Percentiles rank a stretch among this genome's conserved stretches.
Evolutionary conservation across 2,113 vertebrate genomes (phyloP).

Genomic region (Ondatra zibethicus): DNA sequence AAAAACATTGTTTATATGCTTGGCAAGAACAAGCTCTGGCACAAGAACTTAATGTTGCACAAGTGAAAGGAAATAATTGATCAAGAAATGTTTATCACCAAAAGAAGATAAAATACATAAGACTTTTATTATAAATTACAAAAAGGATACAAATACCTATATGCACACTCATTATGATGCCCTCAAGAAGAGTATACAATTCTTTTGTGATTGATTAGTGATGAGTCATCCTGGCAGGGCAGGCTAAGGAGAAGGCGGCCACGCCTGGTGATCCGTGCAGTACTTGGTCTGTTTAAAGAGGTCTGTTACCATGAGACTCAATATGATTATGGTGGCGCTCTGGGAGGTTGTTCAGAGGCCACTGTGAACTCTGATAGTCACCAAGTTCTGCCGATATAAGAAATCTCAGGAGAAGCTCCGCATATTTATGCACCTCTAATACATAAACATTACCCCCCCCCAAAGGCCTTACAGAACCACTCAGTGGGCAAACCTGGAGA

Average conservation of each 20-base stretch:
- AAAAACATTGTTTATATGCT: too few species aligned
- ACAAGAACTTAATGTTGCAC: too few species aligned
- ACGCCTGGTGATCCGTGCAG: neutral
- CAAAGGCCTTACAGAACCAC: neutral
- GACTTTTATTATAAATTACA: too few species aligned
- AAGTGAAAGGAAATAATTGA: too few species aligned
- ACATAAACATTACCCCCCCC: neutral
- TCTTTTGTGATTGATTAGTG: conserved; percentile 58
- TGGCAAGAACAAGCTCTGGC: too few species aligned
- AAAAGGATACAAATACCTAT: too few species aligned
- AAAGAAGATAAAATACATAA: too few species aligned
- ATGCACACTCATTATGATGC: too few species aligned
- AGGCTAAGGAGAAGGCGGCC: neutral
- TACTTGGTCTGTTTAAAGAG: conserved; percentile 62
- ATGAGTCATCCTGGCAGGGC: conserved; percentile 68
- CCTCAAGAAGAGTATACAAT: too few species aligned
- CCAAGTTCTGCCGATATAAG: neutral
- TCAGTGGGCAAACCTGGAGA: neutral
- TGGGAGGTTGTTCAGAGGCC: conserved; percentile 56
- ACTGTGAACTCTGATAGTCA: conserved; percentile 23
- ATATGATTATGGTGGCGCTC: neutral
- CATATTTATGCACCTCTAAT: neutral
- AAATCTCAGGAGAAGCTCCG: neutral
- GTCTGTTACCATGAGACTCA: conserved; percentile 24
- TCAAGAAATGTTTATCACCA: too few species aligned